Percentiles rank a stretch among this genome's conserved stretches.
Conservation (phyloP, 2,113 vertebrate species). For the Pao palembangensis region DNA sequence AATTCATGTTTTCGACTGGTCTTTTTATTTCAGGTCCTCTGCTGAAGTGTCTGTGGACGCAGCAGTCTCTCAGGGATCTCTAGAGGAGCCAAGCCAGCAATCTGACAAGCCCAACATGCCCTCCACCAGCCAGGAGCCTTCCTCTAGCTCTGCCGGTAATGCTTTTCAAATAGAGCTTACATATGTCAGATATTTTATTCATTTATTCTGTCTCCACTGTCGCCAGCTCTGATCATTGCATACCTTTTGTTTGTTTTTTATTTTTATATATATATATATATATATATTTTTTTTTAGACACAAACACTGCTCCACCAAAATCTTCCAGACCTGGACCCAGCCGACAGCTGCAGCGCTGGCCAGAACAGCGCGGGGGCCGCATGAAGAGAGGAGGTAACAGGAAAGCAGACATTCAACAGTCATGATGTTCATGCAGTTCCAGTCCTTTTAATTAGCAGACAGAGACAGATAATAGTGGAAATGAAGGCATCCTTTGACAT, state of each 20-base stretch:
- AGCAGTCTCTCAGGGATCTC: conserved; percentile 84
- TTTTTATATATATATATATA: too few species aligned
- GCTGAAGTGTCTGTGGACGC: conserved; percentile 84
- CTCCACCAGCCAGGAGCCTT: conserved; percentile 94
- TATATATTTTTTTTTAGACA: conserved; percentile 78
- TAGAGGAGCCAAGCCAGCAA: conserved; percentile 81
- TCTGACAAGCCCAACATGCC: conserved; percentile 85
- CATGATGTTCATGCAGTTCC: background rate
- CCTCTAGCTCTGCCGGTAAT: conserved; percentile 88
- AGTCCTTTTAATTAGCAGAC: too few species aligned
- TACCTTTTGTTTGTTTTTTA: background rate
- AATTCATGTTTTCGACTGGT: background rate
- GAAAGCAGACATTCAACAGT: conserved; percentile 1
- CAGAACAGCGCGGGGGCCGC: conserved; percentile 81
- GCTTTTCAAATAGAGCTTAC: background rate
- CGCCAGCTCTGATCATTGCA: background rate
- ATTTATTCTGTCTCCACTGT: background rate
- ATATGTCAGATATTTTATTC: too few species aligned
- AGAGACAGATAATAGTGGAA: background rate
- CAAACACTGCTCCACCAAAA: conserved; percentile 83
- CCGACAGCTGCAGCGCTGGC: conserved; percentile 86
- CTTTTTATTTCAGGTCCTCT: conserved; percentile 54
- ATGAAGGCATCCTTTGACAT: background rate
- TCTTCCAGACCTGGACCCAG: conserved; percentile 75
- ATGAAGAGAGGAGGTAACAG: conserved; percentile 74